Percentiles rank a stretch among this genome's conserved stretches.
These are phyloP conservation scores for Diogma glabrata DNA, from an alignment of 2,888 invertebrate genomes.

Conservation along the genomic window DNA sequence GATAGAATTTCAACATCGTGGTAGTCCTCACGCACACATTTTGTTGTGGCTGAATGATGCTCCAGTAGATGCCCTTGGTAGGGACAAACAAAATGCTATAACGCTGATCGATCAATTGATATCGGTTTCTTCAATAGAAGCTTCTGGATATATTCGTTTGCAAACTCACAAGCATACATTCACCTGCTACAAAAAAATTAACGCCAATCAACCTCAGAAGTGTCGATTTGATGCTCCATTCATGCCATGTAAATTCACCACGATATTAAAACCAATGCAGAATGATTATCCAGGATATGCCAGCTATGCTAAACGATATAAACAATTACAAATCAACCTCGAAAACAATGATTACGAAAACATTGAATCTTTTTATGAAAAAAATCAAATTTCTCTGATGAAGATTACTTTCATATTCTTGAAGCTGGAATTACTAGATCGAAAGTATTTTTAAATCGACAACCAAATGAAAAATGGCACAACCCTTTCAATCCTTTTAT, in stretches of 20 bases:
- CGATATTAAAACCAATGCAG: slow-evolving; percentile 16
- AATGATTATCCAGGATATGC: background rate
- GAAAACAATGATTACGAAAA: slow-evolving; percentile 21
- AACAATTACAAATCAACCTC: slow-evolving; percentile 21
- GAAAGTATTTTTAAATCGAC: too few species aligned
- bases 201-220: slow-evolving; percentile 15
- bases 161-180: too few species aligned
- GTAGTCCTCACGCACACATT: slow-evolving; percentile 15
- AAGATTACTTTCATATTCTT: too few species aligned
- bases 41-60: slow-evolving; percentile 28
- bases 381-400: background rate
- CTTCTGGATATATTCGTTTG: slow-evolving; percentile 19
- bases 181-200: slow-evolving; percentile 11
- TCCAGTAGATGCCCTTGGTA: too few species aligned
- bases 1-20: background rate
- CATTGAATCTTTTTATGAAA: background rate
- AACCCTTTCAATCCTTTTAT: slow-evolving; percentile 12
- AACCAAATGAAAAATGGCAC: too few species aligned
- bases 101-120: too few species aligned
- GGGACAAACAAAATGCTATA: too few species aligned
- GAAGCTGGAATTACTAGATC: too few species aligned
- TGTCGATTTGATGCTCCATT: slow-evolving; percentile 25
- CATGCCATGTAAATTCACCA: slow-evolving; percentile 20
- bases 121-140: too few species aligned
- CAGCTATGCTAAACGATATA: slow-evolving; percentile 4